Evolutionary conservation across 2,888 invertebrate genomes (phyloP), one percentile per base, ranked within the genome.

Genomic region (Zeuzera pyrina): DNA sequence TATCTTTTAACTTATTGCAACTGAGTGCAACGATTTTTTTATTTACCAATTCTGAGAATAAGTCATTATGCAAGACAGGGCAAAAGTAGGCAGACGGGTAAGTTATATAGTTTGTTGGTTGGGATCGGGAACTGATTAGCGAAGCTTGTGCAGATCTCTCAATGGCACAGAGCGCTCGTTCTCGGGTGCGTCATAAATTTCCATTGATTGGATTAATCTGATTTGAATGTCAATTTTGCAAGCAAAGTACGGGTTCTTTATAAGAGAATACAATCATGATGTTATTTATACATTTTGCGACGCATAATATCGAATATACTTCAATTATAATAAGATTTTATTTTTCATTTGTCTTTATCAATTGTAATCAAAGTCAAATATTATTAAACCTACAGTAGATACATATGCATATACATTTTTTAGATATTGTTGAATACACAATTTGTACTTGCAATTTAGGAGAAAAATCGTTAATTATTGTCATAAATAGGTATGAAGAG

Each of bases 121-220:
- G n/a, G n/a, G n/a, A n/a, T n/a, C n/a, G n/a, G 49, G 58, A 61
- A 54, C 74, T 74, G 77, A 78, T 79, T 78, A 77, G 77, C 61
- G 54, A 57, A 53, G 50, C 56, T 47, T 14, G 43, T 45, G 48
- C 62, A 57, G 71, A 76, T 71, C 71, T 73, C 70, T 74, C 70
- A 71, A 71, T 68, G 73, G 69, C 61, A 56, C 53, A 39, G 45
- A 52, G 46, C 57, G 71, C 64, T 60, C 67, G 70, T 59, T 68
- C 69, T 60, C 52, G 71, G 70, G 73, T 73, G 79, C 78, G 74
- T 84, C 84, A 84, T 84, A 84, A 84, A 84, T 84, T 76, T 73
- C 65, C 77, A 77, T 78, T 84, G 83, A 83, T 84, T 78, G 83
- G 81, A 77, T 79, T 84, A 81, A 84, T 84, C 84, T 81, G 84